Evolutionary conservation across 2,797 vertebrate species (phyloP).

Genomic region (Alfaro cultratus): DNA sequence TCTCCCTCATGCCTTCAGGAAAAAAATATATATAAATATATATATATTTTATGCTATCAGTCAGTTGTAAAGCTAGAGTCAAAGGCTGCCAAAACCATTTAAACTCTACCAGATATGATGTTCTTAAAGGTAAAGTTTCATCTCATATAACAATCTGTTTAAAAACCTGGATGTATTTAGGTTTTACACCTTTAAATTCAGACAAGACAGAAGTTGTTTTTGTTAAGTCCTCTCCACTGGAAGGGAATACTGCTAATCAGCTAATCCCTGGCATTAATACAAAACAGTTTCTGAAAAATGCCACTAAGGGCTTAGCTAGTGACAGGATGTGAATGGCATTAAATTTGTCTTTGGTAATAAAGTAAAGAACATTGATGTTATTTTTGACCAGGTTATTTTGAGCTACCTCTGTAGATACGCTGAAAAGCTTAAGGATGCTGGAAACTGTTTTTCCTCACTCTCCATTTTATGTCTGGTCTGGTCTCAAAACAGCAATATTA

Average conservation of each 20-base stretch:
- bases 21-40: constrained; percentile 8
- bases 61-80: not conserved
- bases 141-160: not conserved
- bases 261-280: no score
- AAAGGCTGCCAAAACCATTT: not conserved
- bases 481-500: no score
- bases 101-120: not conserved
- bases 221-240: no score
- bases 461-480: not conserved
- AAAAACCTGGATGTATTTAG: not conserved
- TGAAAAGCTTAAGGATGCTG: no score
- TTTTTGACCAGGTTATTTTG: not conserved
- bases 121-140: not conserved
- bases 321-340: not conserved
- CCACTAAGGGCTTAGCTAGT: not conserved
- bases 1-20: constrained; percentile 89
- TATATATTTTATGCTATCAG: not conserved
- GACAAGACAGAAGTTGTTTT: not conserved
- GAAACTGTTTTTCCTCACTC: not conserved
- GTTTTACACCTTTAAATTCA: not conserved
- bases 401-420: no score
- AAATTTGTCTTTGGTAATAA: not conserved
- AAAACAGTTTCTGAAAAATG: not conserved
- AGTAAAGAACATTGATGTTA: not conserved
- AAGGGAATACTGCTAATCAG: no score